phyloP scores from a whole-genome alignment of 2,797 vertebrate species.

The Apodemus agrarius region DNA sequence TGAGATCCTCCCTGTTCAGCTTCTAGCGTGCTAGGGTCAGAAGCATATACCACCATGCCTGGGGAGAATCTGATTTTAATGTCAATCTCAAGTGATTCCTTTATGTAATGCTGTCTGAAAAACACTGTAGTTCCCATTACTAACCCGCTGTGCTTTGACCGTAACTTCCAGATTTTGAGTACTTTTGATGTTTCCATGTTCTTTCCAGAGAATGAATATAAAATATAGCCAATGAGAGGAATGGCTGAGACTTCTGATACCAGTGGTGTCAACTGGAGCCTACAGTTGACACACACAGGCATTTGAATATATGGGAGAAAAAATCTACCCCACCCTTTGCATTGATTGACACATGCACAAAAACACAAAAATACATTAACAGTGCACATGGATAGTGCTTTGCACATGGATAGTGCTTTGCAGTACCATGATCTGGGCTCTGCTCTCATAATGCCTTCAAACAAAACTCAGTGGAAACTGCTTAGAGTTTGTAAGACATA shows the following conservation, averaged over 20 bases:
- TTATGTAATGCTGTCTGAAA: background rate
- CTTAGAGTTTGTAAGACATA: background rate
- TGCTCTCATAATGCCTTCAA: background rate
- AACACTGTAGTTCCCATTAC: background rate
- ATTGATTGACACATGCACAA: background rate
- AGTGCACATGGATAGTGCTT: background rate
- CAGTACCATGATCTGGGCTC: background rate
- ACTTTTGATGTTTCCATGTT: background rate
- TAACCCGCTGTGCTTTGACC: background rate
- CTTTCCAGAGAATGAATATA: slow-evolving; percentile 1
- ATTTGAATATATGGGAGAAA: background rate
- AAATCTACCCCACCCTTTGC: background rate
- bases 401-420: background rate
- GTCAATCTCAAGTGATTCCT: background rate
- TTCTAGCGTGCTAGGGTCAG: background rate
- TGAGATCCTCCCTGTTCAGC: background rate
- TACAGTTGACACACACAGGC: background rate
- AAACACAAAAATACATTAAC: background rate
- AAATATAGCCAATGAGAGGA: background rate
- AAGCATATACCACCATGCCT: background rate
- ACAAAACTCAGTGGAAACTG: background rate
- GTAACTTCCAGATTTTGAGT: background rate
- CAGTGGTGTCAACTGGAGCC: background rate
- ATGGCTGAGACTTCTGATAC: background rate
- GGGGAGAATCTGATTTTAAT: slow-evolving; percentile 1